phyloP scores from a whole-genome alignment of 2,888 invertebrate species.

The Tipula vernalis region DNA sequence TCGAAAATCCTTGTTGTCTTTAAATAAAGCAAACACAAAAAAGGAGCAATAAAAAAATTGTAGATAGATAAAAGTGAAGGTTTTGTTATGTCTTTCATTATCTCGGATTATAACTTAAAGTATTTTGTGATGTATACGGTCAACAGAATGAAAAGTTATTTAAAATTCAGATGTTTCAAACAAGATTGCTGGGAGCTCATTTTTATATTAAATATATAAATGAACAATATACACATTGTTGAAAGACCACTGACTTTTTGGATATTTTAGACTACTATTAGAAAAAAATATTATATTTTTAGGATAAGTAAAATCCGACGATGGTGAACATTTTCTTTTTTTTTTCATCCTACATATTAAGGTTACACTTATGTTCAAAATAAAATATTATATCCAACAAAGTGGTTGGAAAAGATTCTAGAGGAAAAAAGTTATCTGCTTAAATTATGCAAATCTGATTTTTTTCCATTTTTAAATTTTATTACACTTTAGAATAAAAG shows the following conservation, averaged over 20 bases:
- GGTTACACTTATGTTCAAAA: neutral
- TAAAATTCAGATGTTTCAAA: neutral
- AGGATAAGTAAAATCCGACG: neutral
- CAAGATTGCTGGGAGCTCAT: neutral
- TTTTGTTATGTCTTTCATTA: neutral
- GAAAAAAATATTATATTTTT: neutral
- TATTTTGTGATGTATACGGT: neutral
- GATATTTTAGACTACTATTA: neutral
- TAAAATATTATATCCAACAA: neutral
- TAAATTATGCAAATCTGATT: neutral
- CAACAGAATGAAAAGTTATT: neutral
- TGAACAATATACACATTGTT: neutral
- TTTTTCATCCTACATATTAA: neutral
- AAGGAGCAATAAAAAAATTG: neutral
- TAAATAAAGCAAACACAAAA: neutral
- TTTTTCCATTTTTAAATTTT: neutral
- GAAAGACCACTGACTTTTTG: neutral
- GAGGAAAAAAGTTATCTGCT: neutral
- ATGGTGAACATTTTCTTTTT: neutral
- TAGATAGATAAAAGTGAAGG: neutral
- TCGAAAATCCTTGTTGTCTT: conserved; percentile 4
- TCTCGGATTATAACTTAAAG: neutral
- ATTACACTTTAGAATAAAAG: neutral
- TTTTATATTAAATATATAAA: neutral
- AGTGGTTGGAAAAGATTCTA: neutral